phyloP scores from a whole-genome alignment of 2,113 vertebrate genomes.

The Sakesphorus luctuosus region DNA sequence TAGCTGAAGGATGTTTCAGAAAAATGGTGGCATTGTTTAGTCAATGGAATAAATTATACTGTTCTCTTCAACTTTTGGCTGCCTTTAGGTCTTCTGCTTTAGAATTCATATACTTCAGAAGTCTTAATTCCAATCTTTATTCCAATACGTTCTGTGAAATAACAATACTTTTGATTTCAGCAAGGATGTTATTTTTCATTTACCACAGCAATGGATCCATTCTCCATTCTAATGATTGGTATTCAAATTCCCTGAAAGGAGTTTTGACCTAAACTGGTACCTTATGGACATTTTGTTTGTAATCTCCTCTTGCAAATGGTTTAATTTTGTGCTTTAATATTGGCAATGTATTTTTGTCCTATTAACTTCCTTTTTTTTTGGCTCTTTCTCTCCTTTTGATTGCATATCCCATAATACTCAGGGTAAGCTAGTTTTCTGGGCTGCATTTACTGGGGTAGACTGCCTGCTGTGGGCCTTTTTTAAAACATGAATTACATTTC shows the following conservation, averaged over 20 bases:
- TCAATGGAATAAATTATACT: neutral
- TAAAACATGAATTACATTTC: slow-evolving; percentile 14
- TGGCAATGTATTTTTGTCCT: neutral
- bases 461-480: neutral
- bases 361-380: neutral
- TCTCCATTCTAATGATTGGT: neutral
- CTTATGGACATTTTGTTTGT: neutral
- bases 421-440: neutral
- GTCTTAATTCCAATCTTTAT: neutral
- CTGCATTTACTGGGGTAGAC: neutral
- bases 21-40: neutral
- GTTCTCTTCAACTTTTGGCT: neutral
- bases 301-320: neutral
- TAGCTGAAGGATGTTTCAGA: neutral
- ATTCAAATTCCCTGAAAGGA: neutral
- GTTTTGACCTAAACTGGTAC: neutral
- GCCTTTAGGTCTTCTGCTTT: neutral
- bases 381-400: neutral
- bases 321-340: neutral
- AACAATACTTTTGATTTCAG: slow-evolving; percentile 2
- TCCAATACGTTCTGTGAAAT: neutral
- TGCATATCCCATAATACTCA: neutral
- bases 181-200: slow-evolving; percentile 34
- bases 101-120: neutral
- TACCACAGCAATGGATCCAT: neutral